Evolutionary conservation across 2,888 invertebrate genomes (phyloP).

Genomic region (Eupithecia subumbrata): DNA sequence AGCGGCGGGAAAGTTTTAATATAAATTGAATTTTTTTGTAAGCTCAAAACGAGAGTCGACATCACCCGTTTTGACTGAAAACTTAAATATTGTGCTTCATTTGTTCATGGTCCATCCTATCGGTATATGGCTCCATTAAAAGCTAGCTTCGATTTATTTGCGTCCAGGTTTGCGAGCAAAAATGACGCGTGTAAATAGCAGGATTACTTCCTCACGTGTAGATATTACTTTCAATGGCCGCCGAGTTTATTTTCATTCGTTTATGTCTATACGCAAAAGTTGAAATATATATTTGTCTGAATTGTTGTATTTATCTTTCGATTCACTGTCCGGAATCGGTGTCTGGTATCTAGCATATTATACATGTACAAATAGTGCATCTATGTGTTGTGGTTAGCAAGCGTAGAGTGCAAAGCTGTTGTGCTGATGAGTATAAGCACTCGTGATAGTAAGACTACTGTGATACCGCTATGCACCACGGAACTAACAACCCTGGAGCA

Average conservation of each 20-base stretch:
- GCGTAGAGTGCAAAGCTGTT: not conserved
- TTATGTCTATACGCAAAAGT: not conserved
- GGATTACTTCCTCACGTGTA: not conserved
- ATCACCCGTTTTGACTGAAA: not conserved
- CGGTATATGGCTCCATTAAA: not conserved
- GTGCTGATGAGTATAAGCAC: not conserved
- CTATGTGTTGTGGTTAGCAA: not conserved
- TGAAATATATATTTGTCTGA: not conserved
- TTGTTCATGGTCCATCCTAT: not conserved
- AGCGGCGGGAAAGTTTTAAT: not conserved
- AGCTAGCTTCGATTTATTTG: not conserved
- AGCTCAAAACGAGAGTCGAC: not conserved
- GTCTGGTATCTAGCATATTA: not conserved
- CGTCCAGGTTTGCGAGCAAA: not conserved
- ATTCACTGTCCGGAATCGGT: not conserved
- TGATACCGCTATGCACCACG: not conserved
- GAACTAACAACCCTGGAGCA: not conserved
- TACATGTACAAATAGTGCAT: not conserved
- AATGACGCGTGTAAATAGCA: not conserved
- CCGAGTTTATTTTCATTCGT: not conserved
- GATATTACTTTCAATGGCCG: not conserved
- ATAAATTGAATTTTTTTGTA: not conserved
- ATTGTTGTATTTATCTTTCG: not conserved
- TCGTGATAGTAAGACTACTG: not conserved
- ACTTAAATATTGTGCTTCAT: not conserved